Evolutionary conservation across 2,113 vertebrate species (phyloP), one percentile per base, ranked within the genome.

Genomic region (Marcusenius ussheri): DNA sequence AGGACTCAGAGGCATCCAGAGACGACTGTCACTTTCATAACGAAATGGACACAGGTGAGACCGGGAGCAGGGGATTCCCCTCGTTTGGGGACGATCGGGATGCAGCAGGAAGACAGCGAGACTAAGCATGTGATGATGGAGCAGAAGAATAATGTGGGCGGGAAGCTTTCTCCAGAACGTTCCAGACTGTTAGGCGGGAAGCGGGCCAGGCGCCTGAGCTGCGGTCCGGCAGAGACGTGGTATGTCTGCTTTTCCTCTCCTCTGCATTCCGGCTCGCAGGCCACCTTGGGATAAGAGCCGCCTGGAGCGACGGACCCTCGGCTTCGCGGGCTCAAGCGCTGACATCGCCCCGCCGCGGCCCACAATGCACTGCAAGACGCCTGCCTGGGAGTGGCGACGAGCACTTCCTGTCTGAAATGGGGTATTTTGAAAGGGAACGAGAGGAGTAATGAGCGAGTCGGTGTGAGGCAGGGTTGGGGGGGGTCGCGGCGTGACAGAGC

Each of bases 51-150:
- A 42, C 74, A 19, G 74, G 13, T 1, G 1, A 80, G 35, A 11
- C 27, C 7, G 1, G 8, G 6, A 27, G 46, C 83, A 27, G 3
- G 21, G 47, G 83, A 49, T 49, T 85, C 46, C 83, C 45, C 11
- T 46, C 1, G 3, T 24, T 85, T 49, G n/a, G 47, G 6, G n/a
- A 53, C 21, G 19, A 83, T 42, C 39, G 46, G 56, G 39, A 88
- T 66, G 19, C 56, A 19, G 87, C 53, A 50, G 87, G 35, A 21
- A 66, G 56, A 66, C 17, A 39, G 35, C n/a, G 17, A 51, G 13
- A 87, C 49, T 49, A 86, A 49, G 87, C n/a, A 88, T 42, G 56
- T 88, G 53, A 66, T 88, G 87, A 88, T 53, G 49, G 10, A 58
- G 49, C 47, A 45, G 87, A 53, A 88, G 58, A 88, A 66, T 62